Evolutionary conservation across 2,113 vertebrate genomes (phyloP).

Genomic region (Zosterops japonicus): DNA sequence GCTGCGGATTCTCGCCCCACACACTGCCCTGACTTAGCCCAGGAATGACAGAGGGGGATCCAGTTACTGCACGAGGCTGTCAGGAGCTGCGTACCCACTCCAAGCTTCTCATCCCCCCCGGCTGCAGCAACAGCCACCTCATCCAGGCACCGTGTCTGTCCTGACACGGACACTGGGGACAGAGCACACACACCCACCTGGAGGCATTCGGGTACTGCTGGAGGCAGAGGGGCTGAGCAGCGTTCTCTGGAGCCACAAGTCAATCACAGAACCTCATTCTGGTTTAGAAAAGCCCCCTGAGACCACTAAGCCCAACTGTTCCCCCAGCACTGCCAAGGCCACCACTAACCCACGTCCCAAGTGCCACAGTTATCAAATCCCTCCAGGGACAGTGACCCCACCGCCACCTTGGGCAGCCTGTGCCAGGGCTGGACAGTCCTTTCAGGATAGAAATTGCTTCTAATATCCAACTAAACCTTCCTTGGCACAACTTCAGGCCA

Average conservation of each 20-base stretch:
- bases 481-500: background rate
- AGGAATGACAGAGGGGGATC: background rate
- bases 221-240: background rate
- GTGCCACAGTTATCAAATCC: background rate
- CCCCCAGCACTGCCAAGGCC: background rate
- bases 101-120: background rate
- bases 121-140: background rate
- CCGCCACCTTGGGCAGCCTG: background rate
- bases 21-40: background rate
- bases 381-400: background rate
- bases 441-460: background rate
- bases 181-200: background rate
- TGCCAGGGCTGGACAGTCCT: background rate
- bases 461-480: background rate
- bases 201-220: background rate
- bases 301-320: background rate
- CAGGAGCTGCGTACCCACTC: background rate
- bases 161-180: accelerated
- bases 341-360: background rate
- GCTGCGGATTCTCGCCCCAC: accelerated
- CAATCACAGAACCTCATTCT: background rate
- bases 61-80: background rate
- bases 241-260: background rate
- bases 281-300: background rate
- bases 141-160: accelerated